phyloP scores from a whole-genome alignment of 2,888 invertebrate species.

The Leptinotarsa tumamoca region DNA sequence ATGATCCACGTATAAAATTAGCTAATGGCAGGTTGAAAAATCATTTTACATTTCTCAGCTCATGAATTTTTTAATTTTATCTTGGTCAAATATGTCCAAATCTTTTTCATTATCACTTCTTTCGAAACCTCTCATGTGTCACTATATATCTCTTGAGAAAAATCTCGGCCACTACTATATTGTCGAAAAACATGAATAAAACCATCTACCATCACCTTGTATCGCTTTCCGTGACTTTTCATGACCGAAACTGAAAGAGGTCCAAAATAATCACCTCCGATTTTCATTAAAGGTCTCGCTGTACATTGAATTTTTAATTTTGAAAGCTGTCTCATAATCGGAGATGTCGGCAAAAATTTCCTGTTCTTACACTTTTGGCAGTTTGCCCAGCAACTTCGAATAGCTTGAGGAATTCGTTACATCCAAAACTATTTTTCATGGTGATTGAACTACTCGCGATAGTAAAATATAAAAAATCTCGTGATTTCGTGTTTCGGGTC shows the following conservation, averaged over 20 bases:
- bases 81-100: no score
- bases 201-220: slow-evolving; percentile 1
- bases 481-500: slow-evolving; percentile 28
- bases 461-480: slow-evolving; percentile 27
- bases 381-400: slow-evolving; percentile 17
- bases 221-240: slow-evolving; percentile 46
- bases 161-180: neutral
- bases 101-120: neutral
- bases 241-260: neutral
- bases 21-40: no score
- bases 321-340: neutral
- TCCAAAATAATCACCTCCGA: no score
- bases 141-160: neutral
- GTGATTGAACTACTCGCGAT: slow-evolving; percentile 13
- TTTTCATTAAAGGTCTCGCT: neutral
- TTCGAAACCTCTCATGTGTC: neutral
- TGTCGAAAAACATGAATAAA: neutral
- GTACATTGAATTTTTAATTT: neutral
- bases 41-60: no score
- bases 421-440: slow-evolving; percentile 29
- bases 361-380: slow-evolving; percentile 30
- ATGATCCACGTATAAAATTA: no score
- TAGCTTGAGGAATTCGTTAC: slow-evolving; percentile 28
- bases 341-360: neutral
- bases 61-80: no score